Conservation (phyloP, 1,140 invertebrate genomes). For the Lordiphosa mommai region DNA sequence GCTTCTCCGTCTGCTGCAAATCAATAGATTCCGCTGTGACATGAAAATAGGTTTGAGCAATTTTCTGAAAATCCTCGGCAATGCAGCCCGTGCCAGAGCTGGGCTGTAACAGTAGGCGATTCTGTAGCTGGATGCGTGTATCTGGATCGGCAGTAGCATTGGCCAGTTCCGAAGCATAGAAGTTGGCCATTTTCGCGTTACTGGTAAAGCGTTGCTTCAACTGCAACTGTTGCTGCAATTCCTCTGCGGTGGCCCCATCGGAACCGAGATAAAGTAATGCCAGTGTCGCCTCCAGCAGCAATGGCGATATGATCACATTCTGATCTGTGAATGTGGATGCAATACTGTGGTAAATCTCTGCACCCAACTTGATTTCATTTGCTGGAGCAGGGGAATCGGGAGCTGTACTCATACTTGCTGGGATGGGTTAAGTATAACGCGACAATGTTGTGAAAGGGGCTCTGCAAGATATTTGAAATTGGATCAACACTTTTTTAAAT, state of each 20-base stretch:
- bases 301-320: conserved; percentile 66
- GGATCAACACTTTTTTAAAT: no score
- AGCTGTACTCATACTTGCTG: conserved; percentile 40
- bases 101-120: conserved; percentile 41
- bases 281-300: conserved; percentile 57
- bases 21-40: conserved; percentile 47
- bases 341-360: conserved; percentile 53
- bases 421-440: neutral
- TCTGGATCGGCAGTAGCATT: conserved; percentile 38
- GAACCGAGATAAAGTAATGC: conserved; percentile 66
- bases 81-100: neutral
- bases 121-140: conserved; percentile 50
- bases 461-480: no score
- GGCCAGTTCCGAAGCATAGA: conserved; percentile 51
- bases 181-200: conserved; percentile 78
- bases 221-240: conserved; percentile 48
- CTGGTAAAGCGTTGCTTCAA: conserved; percentile 63
- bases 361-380: conserved; percentile 24
- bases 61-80: conserved; percentile 69
- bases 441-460: no score
- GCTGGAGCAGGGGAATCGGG: conserved; percentile 1
- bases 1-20: conserved; percentile 54
- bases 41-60: conserved; percentile 72
- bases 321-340: conserved; percentile 31
- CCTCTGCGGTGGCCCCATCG: conserved; percentile 64